Conservation (phyloP, 1,140 invertebrate species). For the Galleria mellonella region DNA sequence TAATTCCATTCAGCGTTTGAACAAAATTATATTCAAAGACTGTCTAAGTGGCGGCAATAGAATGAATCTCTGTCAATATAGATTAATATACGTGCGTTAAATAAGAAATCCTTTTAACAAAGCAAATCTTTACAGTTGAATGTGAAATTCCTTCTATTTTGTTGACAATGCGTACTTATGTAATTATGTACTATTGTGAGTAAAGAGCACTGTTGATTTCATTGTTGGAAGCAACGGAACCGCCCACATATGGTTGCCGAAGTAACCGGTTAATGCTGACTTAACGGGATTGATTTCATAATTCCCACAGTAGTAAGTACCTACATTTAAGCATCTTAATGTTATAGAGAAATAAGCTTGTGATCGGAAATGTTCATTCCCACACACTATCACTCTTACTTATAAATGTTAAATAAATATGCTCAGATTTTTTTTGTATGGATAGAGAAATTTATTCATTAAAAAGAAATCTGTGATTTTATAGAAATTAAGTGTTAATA, state of each 20-base stretch:
- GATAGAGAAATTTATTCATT: too few relatives aligned
- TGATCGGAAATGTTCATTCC: conserved; percentile 1
- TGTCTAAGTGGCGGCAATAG: conserved; percentile 1
- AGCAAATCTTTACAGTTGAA: conserved; percentile 36
- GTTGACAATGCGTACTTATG: conserved; percentile 41
- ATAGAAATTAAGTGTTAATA: too few relatives aligned
- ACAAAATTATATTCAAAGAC: conserved; percentile 8
- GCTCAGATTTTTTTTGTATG: too few relatives aligned
- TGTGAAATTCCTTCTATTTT: conserved; percentile 37
- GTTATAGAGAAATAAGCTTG: neutral
- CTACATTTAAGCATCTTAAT: neutral
- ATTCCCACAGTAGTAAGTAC: conserved; percentile 2
- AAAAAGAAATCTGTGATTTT: too few relatives aligned
- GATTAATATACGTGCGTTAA: conserved; percentile 19
- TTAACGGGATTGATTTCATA: conserved; percentile 2
- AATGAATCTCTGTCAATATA: conserved; percentile 23
- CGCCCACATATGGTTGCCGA: conserved; percentile 1
- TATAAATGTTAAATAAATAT: too few relatives aligned
- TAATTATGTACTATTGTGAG: conserved; percentile 41
- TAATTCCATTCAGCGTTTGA: neutral
- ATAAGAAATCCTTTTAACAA: conserved; percentile 27
- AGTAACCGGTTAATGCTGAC: too few relatives aligned
- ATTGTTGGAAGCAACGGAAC: conserved; percentile 11
- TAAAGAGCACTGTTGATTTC: conserved; percentile 25
- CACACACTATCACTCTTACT: neutral